phyloP scores from a whole-genome alignment of 2,888 invertebrate species.

The Tuberolachnus salignus region DNA sequence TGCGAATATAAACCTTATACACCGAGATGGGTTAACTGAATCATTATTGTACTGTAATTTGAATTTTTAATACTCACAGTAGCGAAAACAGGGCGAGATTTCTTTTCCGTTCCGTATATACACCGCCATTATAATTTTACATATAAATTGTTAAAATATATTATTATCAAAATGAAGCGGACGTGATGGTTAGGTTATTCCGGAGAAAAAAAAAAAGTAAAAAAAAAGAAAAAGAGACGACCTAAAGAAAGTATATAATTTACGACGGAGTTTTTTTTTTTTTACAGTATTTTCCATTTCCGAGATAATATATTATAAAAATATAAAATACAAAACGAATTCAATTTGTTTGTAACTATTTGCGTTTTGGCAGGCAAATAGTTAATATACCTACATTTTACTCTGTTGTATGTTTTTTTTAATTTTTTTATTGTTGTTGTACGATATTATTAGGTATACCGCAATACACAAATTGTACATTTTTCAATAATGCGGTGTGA shows the following conservation, averaged over 20 bases:
- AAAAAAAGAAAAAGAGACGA: background rate
- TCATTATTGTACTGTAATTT: constrained; percentile 33
- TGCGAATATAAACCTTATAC: background rate
- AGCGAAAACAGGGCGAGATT: constrained; percentile 4
- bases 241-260: constrained; percentile 1
- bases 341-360: too few relatives aligned
- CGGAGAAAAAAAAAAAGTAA: background rate
- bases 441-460: too few relatives aligned
- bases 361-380: too few relatives aligned
- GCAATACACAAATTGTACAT: too few relatives aligned
- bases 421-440: too few relatives aligned
- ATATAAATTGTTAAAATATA: constrained; percentile 48
- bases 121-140: constrained; percentile 21
- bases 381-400: too few relatives aligned
- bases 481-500: too few relatives aligned
- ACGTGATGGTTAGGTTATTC: constrained; percentile 13
- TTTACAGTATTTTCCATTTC: background rate
- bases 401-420: too few relatives aligned
- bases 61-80: constrained; percentile 18
- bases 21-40: constrained; percentile 21
- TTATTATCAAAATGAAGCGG: constrained; percentile 36
- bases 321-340: too few relatives aligned
- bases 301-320: background rate
- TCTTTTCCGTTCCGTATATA: background rate
- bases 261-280: background rate